Base-by-base conservation (phyloP, 2,888 invertebrate genomes). In the Phasia obesa region DNA sequence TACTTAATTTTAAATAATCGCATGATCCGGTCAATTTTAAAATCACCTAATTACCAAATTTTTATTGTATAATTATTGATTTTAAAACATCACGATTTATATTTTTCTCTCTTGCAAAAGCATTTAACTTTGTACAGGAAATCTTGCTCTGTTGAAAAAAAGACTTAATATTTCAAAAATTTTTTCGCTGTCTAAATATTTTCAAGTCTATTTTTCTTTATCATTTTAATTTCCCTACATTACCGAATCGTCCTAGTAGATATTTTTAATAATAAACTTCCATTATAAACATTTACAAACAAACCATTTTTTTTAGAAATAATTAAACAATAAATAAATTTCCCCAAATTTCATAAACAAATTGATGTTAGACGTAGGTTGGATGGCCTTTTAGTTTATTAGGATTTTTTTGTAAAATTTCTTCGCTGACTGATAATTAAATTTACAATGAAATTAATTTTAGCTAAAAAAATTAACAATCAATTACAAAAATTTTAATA, bases 371-470 rank as follows among this genome's bases (percentile, higher is more conserved):
- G 27, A 57, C 74, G 75, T 81, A 81, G 75, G 64, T 75, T 75
- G 75, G 64, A 70, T 75, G 81, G 74, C 80, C 59, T 80, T 81
- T 76, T n/a, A 81, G 76, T 76, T 60, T 73, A 73, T 77, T 31
- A 62, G 71, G 67, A 27, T 75, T 76, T 71, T 82, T 59, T 64
- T 78, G 57, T 57, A 64, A 73, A 71, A 70, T 78, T 82, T 78
- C 47, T 49, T 65, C 17, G 53, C 47, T 73, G 17, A 53, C 71
- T 67, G 76, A 71, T 81, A 76, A 76, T 81, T 67, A 77, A 77
- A 77, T 81, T 81, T 31, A 57, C 64, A 69, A 47, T 47, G 11
- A 60, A 60, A 51, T 9, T n/a, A n/a, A n/a, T n/a, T n/a, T n/a
- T n/a, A n/a, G n/a, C n/a, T n/a, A n/a, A 6, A 49, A 64, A 38